phyloP scores from a whole-genome alignment of 1,140 invertebrate genomes.

The Zaprionus inermis region DNA sequence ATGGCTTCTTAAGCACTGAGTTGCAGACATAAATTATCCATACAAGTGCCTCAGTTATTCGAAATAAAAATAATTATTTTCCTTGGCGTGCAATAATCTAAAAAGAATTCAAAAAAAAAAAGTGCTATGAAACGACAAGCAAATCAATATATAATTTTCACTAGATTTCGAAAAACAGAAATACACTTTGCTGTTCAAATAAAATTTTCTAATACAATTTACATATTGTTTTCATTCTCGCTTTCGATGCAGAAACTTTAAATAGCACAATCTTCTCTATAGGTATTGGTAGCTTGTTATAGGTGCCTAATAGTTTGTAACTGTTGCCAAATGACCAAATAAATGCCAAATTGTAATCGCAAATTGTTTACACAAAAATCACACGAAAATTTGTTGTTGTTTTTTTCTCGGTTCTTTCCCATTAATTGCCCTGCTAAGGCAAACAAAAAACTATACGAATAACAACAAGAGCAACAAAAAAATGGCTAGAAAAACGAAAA shows the following conservation, averaged over 20 bases:
- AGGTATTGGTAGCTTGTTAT: not conserved
- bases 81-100: too few relatives aligned
- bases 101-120: not conserved
- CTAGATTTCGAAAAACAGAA: not conserved
- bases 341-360: conserved; percentile 43
- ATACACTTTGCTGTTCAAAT: not conserved
- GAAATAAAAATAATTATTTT: not conserved
- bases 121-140: not conserved
- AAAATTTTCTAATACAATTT: too few relatives aligned
- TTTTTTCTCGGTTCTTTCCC: conserved; percentile 10
- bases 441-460: conserved; percentile 57
- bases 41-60: not conserved
- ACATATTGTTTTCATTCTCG: too few relatives aligned
- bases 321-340: conserved; percentile 13
- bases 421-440: conserved; percentile 43
- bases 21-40: not conserved
- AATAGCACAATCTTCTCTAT: not conserved
- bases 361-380: conserved; percentile 74
- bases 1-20: not conserved
- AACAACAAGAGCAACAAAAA: conserved; percentile 31
- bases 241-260: not conserved
- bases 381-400: conserved; percentile 16
- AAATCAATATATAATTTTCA: not conserved
- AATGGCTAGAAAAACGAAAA: conserved; percentile 1
- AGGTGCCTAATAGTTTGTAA: conserved; percentile 3